phyloP scores from a whole-genome alignment of 1,140 invertebrate genomes.

The Sinella curviseta region DNA sequence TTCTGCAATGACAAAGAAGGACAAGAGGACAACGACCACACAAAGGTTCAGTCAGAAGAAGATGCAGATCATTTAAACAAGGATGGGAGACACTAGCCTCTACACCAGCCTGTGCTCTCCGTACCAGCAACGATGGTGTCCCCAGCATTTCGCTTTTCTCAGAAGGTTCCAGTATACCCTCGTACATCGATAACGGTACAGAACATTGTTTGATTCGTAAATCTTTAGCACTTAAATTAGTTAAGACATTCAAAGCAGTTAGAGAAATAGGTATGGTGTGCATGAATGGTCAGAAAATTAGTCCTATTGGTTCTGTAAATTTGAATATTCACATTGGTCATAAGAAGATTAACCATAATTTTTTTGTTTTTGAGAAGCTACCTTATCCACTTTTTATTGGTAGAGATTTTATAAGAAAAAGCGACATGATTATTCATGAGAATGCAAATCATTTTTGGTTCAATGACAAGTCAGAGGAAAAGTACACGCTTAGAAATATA shows the following conservation, averaged over 20 bases:
- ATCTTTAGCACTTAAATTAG: conserved; percentile 12
- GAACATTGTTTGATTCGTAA: background rate
- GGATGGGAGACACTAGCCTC: background rate
- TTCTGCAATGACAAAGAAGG: background rate
- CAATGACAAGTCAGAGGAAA: background rate
- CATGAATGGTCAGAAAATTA: background rate
- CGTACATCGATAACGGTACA: background rate
- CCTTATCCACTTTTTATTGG: background rate
- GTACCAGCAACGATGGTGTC: background rate
- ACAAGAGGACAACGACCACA: background rate
- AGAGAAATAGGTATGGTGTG: background rate
- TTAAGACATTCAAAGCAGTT: background rate
- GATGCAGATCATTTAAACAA: background rate
- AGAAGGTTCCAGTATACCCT: background rate
- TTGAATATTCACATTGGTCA: background rate
- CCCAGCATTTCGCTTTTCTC: background rate
- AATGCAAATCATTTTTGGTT: background rate
- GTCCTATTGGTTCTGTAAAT: background rate
- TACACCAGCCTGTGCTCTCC: background rate
- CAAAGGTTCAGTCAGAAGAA: background rate
- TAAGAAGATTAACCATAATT: background rate
- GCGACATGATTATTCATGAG: background rate
- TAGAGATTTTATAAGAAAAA: background rate
- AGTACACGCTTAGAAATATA: background rate
- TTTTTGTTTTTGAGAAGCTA: background rate